Evolutionary conservation across 2,888 invertebrate genomes (phyloP), one percentile per base, ranked within the genome.

Genomic region (Phortica magna): DNA sequence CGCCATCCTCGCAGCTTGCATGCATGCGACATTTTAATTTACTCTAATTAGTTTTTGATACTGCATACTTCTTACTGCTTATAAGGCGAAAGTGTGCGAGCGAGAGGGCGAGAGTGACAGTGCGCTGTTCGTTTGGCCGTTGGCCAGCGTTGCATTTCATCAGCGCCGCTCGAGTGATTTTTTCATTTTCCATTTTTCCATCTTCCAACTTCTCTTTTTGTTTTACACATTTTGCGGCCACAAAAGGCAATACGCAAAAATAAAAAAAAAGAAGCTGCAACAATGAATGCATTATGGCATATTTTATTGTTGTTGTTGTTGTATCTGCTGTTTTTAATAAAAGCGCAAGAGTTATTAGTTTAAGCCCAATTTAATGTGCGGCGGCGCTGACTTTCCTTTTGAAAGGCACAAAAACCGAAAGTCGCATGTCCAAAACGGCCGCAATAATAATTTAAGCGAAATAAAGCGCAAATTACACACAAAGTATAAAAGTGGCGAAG

Each of bases 1-100:
- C 41, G 39, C 9, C 39, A 39, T 41, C 17, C 2, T 41, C 10
- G 61, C 61, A 19, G 61, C 61, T 19, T n/a, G 68, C 68, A 68
- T 53, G 70, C 42, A 71, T 53, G 70, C 70, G 70, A 71, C 70
- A 71, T 53, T 55, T 71, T 71, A 71, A 71, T 71, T 53, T 71
- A 53, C 70, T 71, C 70, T 71, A 55, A 71, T 71, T 71, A 71
- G 53, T 71, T 71, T 71, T 71, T 71, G 55, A 71, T 71, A 41
- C 42, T 19, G 48, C 6, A 2, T 71, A 31, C n/a, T 71, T 71
- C 17, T 68, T 43, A 14, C 6, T 68, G 7, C 0, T 68, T 43
- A 42, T 43, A 31, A 31, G 31, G 31, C 31, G 31, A 2, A 31
- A 31, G 31, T 4, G 31, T 1, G 31, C 31, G 31, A 31, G 31